Evolutionary conservation across 2,888 invertebrate genomes (phyloP).

Genomic region (Zhuqinia jingwanae): DNA sequence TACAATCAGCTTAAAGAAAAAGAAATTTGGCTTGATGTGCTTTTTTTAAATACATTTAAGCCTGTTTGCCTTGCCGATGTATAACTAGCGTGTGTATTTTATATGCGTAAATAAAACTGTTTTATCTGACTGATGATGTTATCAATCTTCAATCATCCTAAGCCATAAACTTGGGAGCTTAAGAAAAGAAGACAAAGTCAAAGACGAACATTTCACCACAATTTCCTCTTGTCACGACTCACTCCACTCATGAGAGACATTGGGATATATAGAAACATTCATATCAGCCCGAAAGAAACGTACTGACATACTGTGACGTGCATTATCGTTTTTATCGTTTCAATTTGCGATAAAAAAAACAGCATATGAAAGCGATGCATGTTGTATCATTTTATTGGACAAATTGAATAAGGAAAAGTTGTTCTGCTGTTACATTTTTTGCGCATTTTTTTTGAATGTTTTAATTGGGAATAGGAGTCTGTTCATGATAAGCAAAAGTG

Average conservation of each 20-base stretch:
- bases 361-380: background rate
- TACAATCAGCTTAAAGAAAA: no score
- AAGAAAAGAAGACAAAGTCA: no score
- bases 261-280: background rate
- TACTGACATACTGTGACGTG: background rate
- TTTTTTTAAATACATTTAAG: no score
- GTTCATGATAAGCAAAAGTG: background rate
- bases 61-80: background rate
- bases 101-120: slow-evolving; percentile 15
- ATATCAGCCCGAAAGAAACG: background rate
- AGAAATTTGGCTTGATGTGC: no score
- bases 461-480: background rate
- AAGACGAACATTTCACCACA: background rate
- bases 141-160: slow-evolving; percentile 16
- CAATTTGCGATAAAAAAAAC: background rate
- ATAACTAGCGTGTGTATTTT: no score
- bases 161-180: slow-evolving; percentile 12
- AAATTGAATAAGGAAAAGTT: background rate
- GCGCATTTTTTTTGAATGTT: background rate
- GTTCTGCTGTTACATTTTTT: background rate
- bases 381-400: background rate
- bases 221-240: slow-evolving; percentile 9
- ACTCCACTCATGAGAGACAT: background rate
- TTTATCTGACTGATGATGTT: slow-evolving; percentile 23
- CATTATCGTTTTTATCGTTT: slow-evolving; percentile 6